These are phyloP conservation scores for Galbula dea DNA, from an alignment of 2,113 vertebrate species.

Conservation along the genomic window DNA sequence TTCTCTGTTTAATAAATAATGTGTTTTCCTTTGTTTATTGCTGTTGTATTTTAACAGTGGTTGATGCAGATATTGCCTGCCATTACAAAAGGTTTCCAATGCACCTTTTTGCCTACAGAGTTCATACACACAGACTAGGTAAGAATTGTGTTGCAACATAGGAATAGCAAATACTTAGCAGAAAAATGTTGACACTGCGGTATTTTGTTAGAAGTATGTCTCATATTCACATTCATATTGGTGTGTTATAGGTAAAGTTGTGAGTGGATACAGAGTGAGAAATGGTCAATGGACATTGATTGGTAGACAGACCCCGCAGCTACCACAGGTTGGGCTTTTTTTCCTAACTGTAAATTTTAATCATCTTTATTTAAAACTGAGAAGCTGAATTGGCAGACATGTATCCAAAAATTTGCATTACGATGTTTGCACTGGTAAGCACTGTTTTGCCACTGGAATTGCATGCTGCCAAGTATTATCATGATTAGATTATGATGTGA, in stretches of 20 bases:
- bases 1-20: background rate
- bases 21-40: background rate
- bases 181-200: background rate
- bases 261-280: slow-evolving; percentile 93
- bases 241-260: slow-evolving; percentile 87
- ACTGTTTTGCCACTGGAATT: background rate
- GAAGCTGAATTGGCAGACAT: background rate
- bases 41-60: slow-evolving; percentile 72
- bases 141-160: slow-evolving; percentile 50
- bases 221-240: background rate
- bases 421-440: background rate
- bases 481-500: background rate
- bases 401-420: accelerated
- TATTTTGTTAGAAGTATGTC: background rate
- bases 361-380: background rate
- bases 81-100: slow-evolving; percentile 86
- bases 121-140: slow-evolving; percentile 94
- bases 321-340: slow-evolving; percentile 85
- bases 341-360: background rate
- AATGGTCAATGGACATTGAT: slow-evolving; percentile 89
- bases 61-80: slow-evolving; percentile 92
- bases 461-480: background rate
- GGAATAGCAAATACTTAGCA: background rate
- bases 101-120: slow-evolving; percentile 95
- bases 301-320: slow-evolving; percentile 92